Evolutionary conservation across 2,888 invertebrate genomes (phyloP).

Genomic region (Agrotis exclamationis): DNA sequence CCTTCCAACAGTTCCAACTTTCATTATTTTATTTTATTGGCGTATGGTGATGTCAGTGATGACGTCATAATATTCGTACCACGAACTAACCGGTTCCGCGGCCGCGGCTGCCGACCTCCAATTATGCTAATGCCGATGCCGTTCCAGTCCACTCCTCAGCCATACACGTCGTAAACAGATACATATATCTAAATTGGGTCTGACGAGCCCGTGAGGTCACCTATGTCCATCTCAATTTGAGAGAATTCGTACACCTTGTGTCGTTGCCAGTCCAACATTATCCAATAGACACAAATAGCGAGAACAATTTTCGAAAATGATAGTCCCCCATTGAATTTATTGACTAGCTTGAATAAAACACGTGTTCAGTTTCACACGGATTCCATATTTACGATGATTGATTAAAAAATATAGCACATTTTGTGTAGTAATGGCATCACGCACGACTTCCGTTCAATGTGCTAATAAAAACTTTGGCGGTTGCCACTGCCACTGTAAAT

Average conservation of each 20-base stretch:
- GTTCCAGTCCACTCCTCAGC: slow-evolving; percentile 73
- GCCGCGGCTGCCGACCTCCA: slow-evolving; percentile 81
- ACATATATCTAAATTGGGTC: slow-evolving; percentile 63
- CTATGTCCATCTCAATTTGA: slow-evolving; percentile 50
- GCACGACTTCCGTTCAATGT: slow-evolving; percentile 65
- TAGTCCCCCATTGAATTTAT: slow-evolving; percentile 12
- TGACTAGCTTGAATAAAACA: slow-evolving; percentile 32
- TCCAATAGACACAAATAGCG: slow-evolving; percentile 28
- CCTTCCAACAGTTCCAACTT: slow-evolving; percentile 24
- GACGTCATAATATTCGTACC: slow-evolving; percentile 83
- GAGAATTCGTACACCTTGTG: slow-evolving; percentile 20
- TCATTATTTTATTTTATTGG: slow-evolving; percentile 56
- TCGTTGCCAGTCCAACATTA: slow-evolving; percentile 30
- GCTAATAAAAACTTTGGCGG: slow-evolving; percentile 65
- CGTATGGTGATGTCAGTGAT: slow-evolving; percentile 82
- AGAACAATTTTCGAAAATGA: slow-evolving; percentile 22
- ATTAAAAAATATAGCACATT: slow-evolving; percentile 57
- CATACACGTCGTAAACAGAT: slow-evolving; percentile 66
- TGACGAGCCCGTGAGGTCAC: slow-evolving; percentile 63
- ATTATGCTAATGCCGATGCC: slow-evolving; percentile 84
- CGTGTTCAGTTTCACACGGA: slow-evolving; percentile 58
- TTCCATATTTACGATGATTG: slow-evolving; percentile 50
- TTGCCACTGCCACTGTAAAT: slow-evolving; percentile 31
- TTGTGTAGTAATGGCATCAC: slow-evolving; percentile 60
- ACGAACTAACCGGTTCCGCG: slow-evolving; percentile 83